phyloP scores from a whole-genome alignment of 2,888 invertebrate species.

The Lasioglossum pauxillum region DNA sequence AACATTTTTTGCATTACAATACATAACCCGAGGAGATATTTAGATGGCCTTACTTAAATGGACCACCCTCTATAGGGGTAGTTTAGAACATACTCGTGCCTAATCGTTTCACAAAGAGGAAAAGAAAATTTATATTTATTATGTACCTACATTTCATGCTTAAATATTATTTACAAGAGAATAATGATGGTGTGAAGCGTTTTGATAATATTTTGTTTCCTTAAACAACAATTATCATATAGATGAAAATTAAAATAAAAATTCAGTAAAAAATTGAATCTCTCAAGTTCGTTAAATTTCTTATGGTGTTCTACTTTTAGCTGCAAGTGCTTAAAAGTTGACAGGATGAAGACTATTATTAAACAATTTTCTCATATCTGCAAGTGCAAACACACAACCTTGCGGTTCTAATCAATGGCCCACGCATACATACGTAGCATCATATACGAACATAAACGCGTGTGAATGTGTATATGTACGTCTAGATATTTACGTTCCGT shows the following conservation, averaged over 20 bases:
- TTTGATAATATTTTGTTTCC: no score
- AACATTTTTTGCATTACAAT: no score
- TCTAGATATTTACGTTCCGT: conserved; percentile 45
- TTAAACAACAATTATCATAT: no score
- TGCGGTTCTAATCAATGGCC: not conserved
- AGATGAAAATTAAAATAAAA: not conserved
- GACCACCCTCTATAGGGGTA: no score
- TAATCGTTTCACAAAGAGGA: no score
- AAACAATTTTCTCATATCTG: not conserved
- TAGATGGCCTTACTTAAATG: no score
- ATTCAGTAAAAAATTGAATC: not conserved
- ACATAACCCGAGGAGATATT: no score
- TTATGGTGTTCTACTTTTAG: not conserved
- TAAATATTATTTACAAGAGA: no score
- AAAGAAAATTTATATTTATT: no score
- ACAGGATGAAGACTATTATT: not conserved
- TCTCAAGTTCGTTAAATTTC: not conserved
- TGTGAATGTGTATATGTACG: conserved; percentile 31
- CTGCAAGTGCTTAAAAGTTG: not conserved
- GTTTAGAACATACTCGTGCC: no score
- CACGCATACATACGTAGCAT: not conserved
- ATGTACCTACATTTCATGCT: not conserved
- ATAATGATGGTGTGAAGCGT: no score
- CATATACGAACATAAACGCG: conserved; percentile 19
- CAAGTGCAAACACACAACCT: not conserved